Conservation (phyloP, 2,888 invertebrate species). For the Argynnis bischoffii region DNA sequence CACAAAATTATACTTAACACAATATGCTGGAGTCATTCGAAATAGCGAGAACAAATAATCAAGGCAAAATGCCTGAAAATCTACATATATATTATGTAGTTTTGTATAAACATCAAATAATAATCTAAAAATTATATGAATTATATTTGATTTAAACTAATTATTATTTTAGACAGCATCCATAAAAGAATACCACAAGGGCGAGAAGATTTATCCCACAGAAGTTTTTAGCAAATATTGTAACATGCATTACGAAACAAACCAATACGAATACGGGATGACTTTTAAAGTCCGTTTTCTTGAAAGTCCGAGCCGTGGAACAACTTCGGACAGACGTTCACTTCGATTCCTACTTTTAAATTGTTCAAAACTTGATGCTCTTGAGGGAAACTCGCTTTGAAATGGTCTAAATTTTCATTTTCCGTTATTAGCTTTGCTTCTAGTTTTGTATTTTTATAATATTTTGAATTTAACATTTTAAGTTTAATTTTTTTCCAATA, state of each 20-base stretch:
- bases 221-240: conserved; percentile 34
- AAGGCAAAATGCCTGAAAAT: no score
- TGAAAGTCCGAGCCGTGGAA: conserved; percentile 39
- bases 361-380: conserved; percentile 49
- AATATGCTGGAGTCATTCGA: no score
- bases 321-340: conserved; percentile 53
- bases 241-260: conserved; percentile 34
- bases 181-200: not conserved
- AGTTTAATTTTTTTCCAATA: not conserved
- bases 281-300: conserved; percentile 43
- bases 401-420: conserved; percentile 44
- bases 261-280: conserved; percentile 39
- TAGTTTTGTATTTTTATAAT: conserved; percentile 22
- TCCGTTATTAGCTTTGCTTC: conserved; percentile 43
- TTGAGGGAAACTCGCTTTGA: conserved; percentile 38
- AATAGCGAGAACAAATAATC: no score
- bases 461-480: conserved; percentile 17
- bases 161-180: no score
- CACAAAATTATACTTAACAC: no score
- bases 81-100: no score
- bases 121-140: no score
- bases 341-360: conserved; percentile 55
- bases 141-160: no score
- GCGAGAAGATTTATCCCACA: conserved; percentile 4
- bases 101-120: no score